phyloP scores from a whole-genome alignment of 1,140 invertebrate genomes.

The Thaumetopoea pityocampa region DNA sequence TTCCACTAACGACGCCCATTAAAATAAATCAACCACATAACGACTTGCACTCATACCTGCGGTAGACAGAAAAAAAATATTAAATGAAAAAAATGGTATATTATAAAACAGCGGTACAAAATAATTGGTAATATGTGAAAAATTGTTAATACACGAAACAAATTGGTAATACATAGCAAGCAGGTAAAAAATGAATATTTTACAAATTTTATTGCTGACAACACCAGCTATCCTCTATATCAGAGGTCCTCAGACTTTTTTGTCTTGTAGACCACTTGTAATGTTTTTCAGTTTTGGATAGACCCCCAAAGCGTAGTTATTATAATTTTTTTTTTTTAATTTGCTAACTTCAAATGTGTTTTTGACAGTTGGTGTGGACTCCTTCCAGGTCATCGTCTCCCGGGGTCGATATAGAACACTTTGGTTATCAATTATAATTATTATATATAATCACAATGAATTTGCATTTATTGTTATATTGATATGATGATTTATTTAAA shows the following conservation, averaged over 20 bases:
- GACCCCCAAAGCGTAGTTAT: no score
- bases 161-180: conserved; percentile 16
- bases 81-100: conserved; percentile 32
- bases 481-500: no score
- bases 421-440: no score
- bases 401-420: no score
- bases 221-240: not conserved
- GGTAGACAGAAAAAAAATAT: conserved; percentile 37
- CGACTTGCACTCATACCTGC: conserved; percentile 68
- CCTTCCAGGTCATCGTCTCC: no score
- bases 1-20: conserved; percentile 30
- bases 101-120: conserved; percentile 22
- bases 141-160: conserved; percentile 41
- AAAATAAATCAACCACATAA: conserved; percentile 58
- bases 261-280: not conserved
- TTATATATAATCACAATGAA: no score
- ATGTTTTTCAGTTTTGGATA: no score
- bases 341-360: no score
- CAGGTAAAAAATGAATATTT: conserved; percentile 16
- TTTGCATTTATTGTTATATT: no score
- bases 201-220: not conserved
- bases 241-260: not conserved
- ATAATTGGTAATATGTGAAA: conserved; percentile 7
- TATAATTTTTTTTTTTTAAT: no score
- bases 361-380: no score